Evolutionary conservation across 2,888 invertebrate species (phyloP), one percentile per base, ranked within the genome.

Genomic region (Epinotia ramella): DNA sequence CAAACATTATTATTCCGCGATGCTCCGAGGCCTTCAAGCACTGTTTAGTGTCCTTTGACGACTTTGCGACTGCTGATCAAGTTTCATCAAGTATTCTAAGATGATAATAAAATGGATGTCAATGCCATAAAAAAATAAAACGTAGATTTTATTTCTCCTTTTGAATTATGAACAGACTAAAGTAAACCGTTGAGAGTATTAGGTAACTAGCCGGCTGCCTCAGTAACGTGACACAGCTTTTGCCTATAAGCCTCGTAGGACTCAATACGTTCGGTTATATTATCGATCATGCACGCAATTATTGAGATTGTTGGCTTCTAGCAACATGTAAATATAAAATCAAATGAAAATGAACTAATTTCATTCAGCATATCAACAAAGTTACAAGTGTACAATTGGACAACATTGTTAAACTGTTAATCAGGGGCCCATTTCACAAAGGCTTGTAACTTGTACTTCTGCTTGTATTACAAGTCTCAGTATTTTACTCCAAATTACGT

Each of bases 151-250:
- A 11, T 63, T 40, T 40, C 11, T 33, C 13, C 5, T 7, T 60
- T 60, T 3, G 7, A 60, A 33, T 49, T 13, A 5, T 49, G 4
- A 13, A 24, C 3, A 13, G 24, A 33, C 13, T 5, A 24, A 20
- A 60, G 4, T 16, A 11, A 49, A 46, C 16, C 44, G 44, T 44
- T 68, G 56, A 12, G 33, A 65, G 44, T 68, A 73, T 73, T 57
- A 68, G 73, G 63, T 73, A 63, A 68, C 53, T 20, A 44, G 53
- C 56, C 67, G 73, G 68, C 63, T 60, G 24, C 49, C 56, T 28
- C 44, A 20, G n/a, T n/a, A n/a, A n/a, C n/a, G 46, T 12, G 62
- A 73, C 73, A 63, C 67, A 67, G 67, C 53, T 4, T 67, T 62
- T 20, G 60, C 68, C 24, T 53, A n/a, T 53, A n/a, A 53, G n/a